phyloP scores from a whole-genome alignment of 2,888 invertebrate species.

The Lochmaea crataegi region DNA sequence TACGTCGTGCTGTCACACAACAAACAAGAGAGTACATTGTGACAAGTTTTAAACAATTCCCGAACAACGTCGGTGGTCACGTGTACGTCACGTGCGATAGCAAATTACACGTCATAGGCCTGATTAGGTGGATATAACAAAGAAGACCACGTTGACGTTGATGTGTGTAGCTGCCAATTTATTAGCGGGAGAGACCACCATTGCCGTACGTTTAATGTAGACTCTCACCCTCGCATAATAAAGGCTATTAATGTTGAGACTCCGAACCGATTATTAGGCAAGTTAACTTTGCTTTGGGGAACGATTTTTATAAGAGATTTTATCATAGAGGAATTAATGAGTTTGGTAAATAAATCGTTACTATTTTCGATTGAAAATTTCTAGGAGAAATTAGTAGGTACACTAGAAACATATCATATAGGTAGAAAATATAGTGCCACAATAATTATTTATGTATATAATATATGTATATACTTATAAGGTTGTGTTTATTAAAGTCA shows the following conservation, averaged over 20 bases:
- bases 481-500: too few species aligned
- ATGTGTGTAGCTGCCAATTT: conserved; percentile 67
- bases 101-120: conserved; percentile 63
- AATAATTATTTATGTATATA: too few species aligned
- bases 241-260: conserved; percentile 59
- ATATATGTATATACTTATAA: too few species aligned
- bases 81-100: conserved; percentile 61
- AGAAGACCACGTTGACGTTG: conserved; percentile 64
- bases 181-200: conserved; percentile 60
- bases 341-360: conserved; percentile 39
- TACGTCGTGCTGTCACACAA: conserved; percentile 50
- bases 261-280: conserved; percentile 56
- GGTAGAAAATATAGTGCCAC: too few species aligned
- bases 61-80: conserved; percentile 58
- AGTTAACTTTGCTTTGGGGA: conserved; percentile 53
- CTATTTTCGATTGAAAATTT: conserved; percentile 20
- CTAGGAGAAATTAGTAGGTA: neutral
- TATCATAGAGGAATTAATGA: conserved; percentile 40
- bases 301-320: conserved; percentile 37
- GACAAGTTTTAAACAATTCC: conserved; percentile 63
- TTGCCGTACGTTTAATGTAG: conserved; percentile 47
- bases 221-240: conserved; percentile 56
- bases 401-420: too few species aligned
- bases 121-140: conserved; percentile 63
- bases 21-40: conserved; percentile 58